phyloP scores from a whole-genome alignment of 2,888 invertebrate genomes.

The Drosophila anceps region DNA sequence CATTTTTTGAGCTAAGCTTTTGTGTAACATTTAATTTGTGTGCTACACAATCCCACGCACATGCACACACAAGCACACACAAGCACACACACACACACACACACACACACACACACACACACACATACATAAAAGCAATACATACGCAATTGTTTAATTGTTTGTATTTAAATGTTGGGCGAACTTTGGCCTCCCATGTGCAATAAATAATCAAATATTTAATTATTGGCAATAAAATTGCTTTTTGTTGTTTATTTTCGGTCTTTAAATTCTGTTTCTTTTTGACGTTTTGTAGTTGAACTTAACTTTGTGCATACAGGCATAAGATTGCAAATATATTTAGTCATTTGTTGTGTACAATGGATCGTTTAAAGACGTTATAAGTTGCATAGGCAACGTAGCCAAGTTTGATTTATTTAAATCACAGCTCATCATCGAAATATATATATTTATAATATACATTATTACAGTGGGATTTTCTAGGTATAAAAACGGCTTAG shows the following conservation, averaged over 20 bases:
- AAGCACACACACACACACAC: slow-evolving; percentile 16
- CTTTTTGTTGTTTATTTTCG: slow-evolving; percentile 36
- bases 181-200: slow-evolving; percentile 53
- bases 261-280: slow-evolving; percentile 34
- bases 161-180: slow-evolving; percentile 56
- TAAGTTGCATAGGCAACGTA: slow-evolving; percentile 36
- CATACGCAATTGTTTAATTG: slow-evolving; percentile 29
- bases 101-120: slow-evolving; percentile 9
- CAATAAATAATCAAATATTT: slow-evolving; percentile 69
- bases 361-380: slow-evolving; percentile 24
- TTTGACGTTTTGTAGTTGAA: slow-evolving; percentile 44
- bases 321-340: slow-evolving; percentile 31
- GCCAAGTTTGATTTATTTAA: slow-evolving; percentile 8
- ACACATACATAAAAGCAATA: no score
- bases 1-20: slow-evolving; percentile 56
- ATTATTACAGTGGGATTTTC: neutral
- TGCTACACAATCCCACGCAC: slow-evolving; percentile 19
- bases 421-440: neutral
- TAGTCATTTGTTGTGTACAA: slow-evolving; percentile 31
- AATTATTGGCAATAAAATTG: slow-evolving; percentile 56
- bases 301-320: slow-evolving; percentile 39
- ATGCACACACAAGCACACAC: slow-evolving; percentile 8
- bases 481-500: neutral
- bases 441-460: no score
- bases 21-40: slow-evolving; percentile 53